A percentile compares a stretch with the other conserved stretches of the same genome.
These are phyloP conservation scores for Lordiphosa andalusiaca DNA, from an alignment of 2,888 invertebrate genomes.

Conservation along the genomic window DNA sequence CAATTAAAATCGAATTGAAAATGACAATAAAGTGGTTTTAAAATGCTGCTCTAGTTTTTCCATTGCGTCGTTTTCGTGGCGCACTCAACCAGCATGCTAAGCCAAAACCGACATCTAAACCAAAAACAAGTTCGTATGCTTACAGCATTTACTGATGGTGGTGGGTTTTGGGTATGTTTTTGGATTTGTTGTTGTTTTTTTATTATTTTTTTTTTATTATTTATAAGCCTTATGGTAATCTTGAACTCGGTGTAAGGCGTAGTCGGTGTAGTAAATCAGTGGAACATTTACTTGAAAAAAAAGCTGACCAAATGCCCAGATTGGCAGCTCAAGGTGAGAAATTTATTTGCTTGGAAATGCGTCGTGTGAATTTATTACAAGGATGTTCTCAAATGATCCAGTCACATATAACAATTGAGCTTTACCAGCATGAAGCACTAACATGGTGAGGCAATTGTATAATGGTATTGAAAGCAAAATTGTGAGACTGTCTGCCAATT, in stretches of 20 bases:
- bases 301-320: slow-evolving; percentile 23
- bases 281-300: slow-evolving; percentile 18
- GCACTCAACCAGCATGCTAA: slow-evolving; percentile 51
- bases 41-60: slow-evolving; percentile 6
- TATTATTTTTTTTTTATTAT: slow-evolving; percentile 47
- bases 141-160: slow-evolving; percentile 11
- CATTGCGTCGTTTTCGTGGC: slow-evolving; percentile 15
- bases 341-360: not conserved
- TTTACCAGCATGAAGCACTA: no score
- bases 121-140: slow-evolving; percentile 55
- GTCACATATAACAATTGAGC: no score
- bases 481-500: no score
- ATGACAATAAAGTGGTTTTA: slow-evolving; percentile 56
- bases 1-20: slow-evolving; percentile 73
- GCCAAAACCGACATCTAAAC: slow-evolving; percentile 30
- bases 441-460: no score
- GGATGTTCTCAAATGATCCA: not conserved
- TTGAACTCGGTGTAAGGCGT: slow-evolving; percentile 55
- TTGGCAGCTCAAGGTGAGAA: slow-evolving; percentile 62
- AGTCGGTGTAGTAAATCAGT: slow-evolving; percentile 28
- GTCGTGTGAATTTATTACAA: slow-evolving; percentile 33
- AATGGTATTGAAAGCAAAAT: no score
- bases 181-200: slow-evolving; percentile 32
- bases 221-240: slow-evolving; percentile 62
- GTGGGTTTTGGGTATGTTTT: slow-evolving; percentile 43